A percentile compares a stretch with the other conserved stretches of the same genome.
These are phyloP conservation scores for Sebastes matsubarae DNA, from an alignment of 2,797 vertebrate genomes.

Conservation along the genomic window DNA sequence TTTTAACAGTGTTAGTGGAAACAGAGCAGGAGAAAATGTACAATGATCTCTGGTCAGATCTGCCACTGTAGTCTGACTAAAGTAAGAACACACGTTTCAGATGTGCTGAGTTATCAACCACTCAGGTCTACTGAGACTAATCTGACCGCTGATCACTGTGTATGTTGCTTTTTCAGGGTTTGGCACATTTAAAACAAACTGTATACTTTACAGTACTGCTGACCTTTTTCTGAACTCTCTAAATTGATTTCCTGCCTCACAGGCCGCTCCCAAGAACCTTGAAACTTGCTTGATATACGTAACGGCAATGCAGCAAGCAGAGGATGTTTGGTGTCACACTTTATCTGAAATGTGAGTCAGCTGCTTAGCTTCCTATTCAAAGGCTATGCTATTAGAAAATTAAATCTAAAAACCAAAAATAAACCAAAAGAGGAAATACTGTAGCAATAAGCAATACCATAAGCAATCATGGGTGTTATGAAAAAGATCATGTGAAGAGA, in stretches of 20 bases:
- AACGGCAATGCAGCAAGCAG: not conserved
- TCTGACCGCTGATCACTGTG: constrained; percentile 17
- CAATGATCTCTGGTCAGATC: constrained; percentile 22
- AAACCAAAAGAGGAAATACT: not conserved
- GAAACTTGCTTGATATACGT: not conserved
- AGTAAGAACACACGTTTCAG: not conserved
- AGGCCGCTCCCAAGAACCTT: not conserved
- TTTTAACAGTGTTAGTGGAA: constrained; percentile 5
- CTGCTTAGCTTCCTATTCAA: not conserved
- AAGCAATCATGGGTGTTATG: not conserved
- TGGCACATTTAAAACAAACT: not conserved
- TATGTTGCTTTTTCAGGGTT: not conserved
- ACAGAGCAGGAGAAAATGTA: not conserved
- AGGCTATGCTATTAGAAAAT: not conserved
- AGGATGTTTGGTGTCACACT: not conserved
- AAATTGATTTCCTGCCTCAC: not conserved
- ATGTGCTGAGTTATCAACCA: not conserved
- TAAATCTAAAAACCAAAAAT: not conserved
- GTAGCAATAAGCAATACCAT: not conserved
- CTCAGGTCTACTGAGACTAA: not conserved
- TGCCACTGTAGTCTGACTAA: not conserved
- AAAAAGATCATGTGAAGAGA: not conserved
- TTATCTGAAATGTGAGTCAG: not conserved
- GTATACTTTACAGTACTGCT: not conserved
- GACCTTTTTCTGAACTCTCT: not conserved